Conservation (phyloP, 2,888 invertebrate species). For the Chydorus sphaericus region DNA sequence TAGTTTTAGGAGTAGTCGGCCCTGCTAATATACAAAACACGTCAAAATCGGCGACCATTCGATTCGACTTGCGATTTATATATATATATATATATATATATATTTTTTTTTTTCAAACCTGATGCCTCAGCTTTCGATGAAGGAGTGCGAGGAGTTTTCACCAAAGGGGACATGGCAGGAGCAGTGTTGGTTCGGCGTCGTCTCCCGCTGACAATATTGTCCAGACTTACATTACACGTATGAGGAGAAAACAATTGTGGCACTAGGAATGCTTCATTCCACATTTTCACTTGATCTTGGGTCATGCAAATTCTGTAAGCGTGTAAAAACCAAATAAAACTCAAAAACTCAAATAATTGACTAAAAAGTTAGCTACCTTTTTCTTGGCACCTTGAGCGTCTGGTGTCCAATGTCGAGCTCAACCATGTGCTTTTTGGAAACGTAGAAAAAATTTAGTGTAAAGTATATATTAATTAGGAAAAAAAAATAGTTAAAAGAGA, state of each 20-base stretch:
- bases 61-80: too few species aligned
- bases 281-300: neutral
- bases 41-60: too few species aligned
- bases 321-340: neutral
- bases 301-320: neutral
- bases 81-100: too few species aligned
- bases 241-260: slow-evolving; percentile 9
- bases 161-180: neutral
- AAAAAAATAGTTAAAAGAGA: neutral
- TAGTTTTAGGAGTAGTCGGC: too few species aligned
- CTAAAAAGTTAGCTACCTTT: too few species aligned
- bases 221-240: slow-evolving; percentile 10
- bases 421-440: neutral
- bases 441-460: neutral
- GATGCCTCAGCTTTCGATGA: neutral
- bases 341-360: too few species aligned
- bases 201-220: slow-evolving; percentile 15
- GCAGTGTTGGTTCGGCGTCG: slow-evolving; percentile 6
- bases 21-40: too few species aligned
- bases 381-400: neutral
- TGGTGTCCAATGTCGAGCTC: neutral
- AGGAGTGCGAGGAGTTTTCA: slow-evolving; percentile 8
- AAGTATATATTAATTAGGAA: too few species aligned
- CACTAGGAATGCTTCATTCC: neutral
- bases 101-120: too few species aligned